Base-by-base conservation (phyloP, 2,888 invertebrate species). In the Drosophila phalerata region DNA sequence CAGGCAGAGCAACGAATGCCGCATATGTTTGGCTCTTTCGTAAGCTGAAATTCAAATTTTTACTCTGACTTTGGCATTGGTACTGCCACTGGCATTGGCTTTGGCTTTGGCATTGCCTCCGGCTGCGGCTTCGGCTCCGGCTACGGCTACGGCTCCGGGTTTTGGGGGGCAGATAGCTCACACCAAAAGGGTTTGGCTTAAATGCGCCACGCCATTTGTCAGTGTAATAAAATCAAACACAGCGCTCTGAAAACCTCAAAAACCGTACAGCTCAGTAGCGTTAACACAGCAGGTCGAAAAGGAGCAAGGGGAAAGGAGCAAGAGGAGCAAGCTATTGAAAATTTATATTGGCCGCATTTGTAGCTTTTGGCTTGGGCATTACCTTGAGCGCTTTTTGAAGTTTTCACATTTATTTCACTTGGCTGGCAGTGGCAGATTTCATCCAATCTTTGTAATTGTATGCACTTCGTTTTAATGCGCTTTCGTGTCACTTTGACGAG, bases 141-240 rank as follows among this genome's bases (percentile, higher is more conserved):
- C 11, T 37, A 15, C 22, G 32, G 10, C 42, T 9, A 10, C 13
- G 42, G n/a, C 42, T 9, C n/a, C 13, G 42, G n/a, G 30, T 55
- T 32, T 34, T 34, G 43, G 15, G 43, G 43, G 15, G 45, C 17
- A 34, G 25, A 45, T 56, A 43, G 43, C 42, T 17, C 8, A 10
- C 43, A 15, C 49, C 28, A 60, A 77, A 77, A 72, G 73, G 88
- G 79, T 68, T 82, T 76, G 84, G 89, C 89, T 86, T 86, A 83
- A 86, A 80, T 83, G 77, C 77, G 81, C 90, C 81, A 80, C 84
- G 73, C 90, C 85, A 86, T 86, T 86, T 86, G 90, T 86, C 85
- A 87, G 90, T 87, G 86, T 87, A 90, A 87, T 87, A 87, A 87
- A 87, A 87, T 87, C 86, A 87, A 90, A 89, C 90, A 87, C 70